Base-by-base conservation (phyloP, 2,888 invertebrate genomes). In the Drosophila pseudotakahashii region DNA sequence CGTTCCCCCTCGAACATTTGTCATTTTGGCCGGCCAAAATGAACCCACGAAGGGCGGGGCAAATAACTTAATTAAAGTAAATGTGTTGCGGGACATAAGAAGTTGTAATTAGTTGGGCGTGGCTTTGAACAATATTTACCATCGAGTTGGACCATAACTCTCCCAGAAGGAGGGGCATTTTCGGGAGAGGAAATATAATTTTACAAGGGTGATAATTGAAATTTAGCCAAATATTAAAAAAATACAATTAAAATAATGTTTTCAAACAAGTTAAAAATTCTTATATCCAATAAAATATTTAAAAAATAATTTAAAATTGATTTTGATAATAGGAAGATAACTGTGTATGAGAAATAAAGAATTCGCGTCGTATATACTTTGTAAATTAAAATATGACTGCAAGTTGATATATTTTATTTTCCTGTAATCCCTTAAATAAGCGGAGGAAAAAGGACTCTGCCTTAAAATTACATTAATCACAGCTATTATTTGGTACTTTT, bases 61-160 rank as follows among this genome's bases (percentile, higher is more conserved):
- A 41, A 72, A 86, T 83, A 80, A 88, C 86, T 82, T 82, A 88
- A 82, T 82, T 82, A 88, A 82, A 83, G 72, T 78, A 88, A 82
- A 88, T 71, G 74, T 66, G 74, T 66, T 64, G 67, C 48, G 54
- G 74, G 51, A 47, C 50, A 71, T 45, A 66, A 73, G 74, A 66
- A 73, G 67, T 71, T 71, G 70, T 71, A 71, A 71, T 71, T 71
- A 71, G 74, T 73, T 64, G 74, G 70, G 74, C 74, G 70, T 64
- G 86, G 86, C 36, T 44, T 59, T 53, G 36, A 52, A 37, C 45
- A 53, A 45, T 52, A 70, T 59, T 58, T 70, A 42, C 52, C 76
- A 84, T 74, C 36, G 42, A 53, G 34, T 47, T 71, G 50, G 67
- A 41, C 54, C 54, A 71, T 64, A 55, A 73, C 39, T 71, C 54